Conservation (phyloP, 2,113 vertebrate species). For the Bambusicola thoracicus region DNA sequence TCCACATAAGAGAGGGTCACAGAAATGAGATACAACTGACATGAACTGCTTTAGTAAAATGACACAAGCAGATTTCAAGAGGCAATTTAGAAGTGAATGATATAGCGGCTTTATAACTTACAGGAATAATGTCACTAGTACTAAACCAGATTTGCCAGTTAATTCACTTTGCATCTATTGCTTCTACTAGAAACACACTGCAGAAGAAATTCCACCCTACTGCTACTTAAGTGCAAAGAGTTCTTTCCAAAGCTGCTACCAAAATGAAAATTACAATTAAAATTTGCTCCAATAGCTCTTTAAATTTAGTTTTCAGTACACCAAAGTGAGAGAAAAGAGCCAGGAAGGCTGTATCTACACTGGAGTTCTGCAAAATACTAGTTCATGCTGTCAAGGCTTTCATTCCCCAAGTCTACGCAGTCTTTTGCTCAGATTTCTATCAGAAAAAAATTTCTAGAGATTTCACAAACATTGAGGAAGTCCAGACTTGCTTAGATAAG, state of each 20-base stretch:
- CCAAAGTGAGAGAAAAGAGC: background rate
- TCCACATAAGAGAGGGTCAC: background rate
- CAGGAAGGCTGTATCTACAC: background rate
- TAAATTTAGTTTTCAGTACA: background rate
- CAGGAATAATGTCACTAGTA: background rate
- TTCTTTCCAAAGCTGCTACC: background rate
- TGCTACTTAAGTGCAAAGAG: background rate
- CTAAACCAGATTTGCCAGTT: background rate
- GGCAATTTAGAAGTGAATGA: background rate
- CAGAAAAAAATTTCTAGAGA: background rate
- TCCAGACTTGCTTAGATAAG: background rate
- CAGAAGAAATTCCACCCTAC: background rate
- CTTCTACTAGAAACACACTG: background rate
- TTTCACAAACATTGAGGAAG: background rate
- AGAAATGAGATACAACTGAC: background rate
- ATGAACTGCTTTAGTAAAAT: background rate
- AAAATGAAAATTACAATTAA: background rate
- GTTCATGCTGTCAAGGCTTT: background rate
- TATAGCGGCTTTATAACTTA: background rate
- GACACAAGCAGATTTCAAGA: background rate
- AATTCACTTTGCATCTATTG: background rate
- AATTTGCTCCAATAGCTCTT: background rate
- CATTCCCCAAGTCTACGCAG: background rate
- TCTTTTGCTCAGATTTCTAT: background rate
- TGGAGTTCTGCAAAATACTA: background rate